Conservation (phyloP, 2,113 vertebrate genomes). For the Alosa alosa region DNA sequence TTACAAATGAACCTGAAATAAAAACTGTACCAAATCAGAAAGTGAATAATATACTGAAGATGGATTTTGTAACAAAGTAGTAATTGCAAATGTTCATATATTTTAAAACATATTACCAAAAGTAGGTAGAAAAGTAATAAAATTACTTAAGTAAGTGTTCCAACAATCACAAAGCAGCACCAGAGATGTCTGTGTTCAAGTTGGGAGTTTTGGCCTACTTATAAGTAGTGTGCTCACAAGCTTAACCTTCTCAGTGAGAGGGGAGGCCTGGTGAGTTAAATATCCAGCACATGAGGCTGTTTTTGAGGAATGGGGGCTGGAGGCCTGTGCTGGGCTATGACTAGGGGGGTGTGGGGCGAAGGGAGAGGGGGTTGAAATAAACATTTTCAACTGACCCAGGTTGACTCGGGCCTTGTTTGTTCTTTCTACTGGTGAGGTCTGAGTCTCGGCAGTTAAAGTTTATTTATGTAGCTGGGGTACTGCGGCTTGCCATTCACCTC, state of each 20-base stretch:
- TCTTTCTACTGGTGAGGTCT: slow-evolving; percentile 81
- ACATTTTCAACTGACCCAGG: slow-evolving; percentile 79
- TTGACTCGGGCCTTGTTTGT: slow-evolving; percentile 80
- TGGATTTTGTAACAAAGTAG: background rate
- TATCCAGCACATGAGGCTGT: slow-evolving; percentile 34
- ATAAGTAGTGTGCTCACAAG: background rate
- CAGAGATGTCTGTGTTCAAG: background rate
- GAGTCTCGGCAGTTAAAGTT: slow-evolving; percentile 72
- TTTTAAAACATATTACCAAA: background rate
- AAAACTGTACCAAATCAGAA: background rate
- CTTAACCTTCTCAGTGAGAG: slow-evolving; percentile 18
- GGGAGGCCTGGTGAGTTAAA: slow-evolving; percentile 32
- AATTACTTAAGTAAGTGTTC: background rate
- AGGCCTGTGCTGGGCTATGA: slow-evolving; percentile 21
- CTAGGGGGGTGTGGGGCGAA: slow-evolving; percentile 23
- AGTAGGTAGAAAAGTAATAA: background rate
- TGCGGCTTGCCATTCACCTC: slow-evolving; percentile 72
- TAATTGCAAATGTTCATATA: background rate
- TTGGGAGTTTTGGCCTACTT: background rate
- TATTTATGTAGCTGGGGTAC: slow-evolving; percentile 81
- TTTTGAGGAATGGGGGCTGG: slow-evolving; percentile 34
- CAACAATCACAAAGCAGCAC: background rate
- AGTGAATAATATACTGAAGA: background rate
- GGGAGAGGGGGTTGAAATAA: slow-evolving; percentile 66
- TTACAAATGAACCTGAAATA: background rate